Base-by-base conservation (phyloP, 1,140 invertebrate species). In the Acyrthosiphon pisum region DNA sequence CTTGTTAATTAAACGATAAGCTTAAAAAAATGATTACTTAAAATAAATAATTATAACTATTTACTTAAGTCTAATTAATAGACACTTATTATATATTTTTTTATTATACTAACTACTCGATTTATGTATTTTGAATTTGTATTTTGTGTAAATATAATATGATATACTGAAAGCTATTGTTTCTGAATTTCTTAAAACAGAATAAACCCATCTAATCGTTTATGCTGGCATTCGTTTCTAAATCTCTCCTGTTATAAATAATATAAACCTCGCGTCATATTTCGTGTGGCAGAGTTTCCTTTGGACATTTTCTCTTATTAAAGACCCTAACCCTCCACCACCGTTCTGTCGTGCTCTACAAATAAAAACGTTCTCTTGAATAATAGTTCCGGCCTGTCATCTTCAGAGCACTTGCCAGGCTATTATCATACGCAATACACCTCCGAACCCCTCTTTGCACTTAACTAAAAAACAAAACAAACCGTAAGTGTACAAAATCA, bases 281-380 rank as follows among this genome's bases (percentile, higher is more conserved):
- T 46, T 81, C 44, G 68, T 22, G 20, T 30, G 4, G 68, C 22
- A 22, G 14, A 88, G 46, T 48, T 48, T 87, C 30, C 44, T 30
- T 87, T 48, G 86, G 48, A 89, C n/a, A 26, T 89, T 53, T 90
- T 90, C 88, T 90, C 89, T 90, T 90, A 90, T 90, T 90, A 90
- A 90, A 68, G 89, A 30, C 35, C 50, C 87, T 88, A 53, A 89
- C 22, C n/a, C 46, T 35, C 23, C 88, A 35, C 44, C 11, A 30
- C 91, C 35, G 46, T 92, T 41, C 22, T 22, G 91, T 48, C 2
- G 91, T n/a, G 48, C 56, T 84, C 9, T 53, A 44, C 41, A 84
- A 92, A 83, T 84, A 92, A 92, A 86, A 93, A 86, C 76, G 81
- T 14, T 93, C 91, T 53, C 46, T 92, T 93, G 91, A 93, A 93